Base-by-base conservation (phyloP, 2,888 invertebrate genomes). In the Baccha elongata region DNA sequence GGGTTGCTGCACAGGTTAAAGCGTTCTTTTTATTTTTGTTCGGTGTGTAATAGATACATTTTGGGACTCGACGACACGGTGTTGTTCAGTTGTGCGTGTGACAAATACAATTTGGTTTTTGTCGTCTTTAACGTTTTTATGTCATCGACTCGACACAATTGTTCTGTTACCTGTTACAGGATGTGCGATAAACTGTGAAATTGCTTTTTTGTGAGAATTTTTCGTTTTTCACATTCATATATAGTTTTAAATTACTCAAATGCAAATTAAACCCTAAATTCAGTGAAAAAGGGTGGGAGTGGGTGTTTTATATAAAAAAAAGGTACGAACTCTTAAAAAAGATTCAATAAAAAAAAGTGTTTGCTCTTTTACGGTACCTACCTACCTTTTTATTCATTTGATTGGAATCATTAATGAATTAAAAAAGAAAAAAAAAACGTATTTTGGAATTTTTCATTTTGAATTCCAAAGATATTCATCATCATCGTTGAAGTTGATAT, bases 161-260 rank as follows among this genome's bases (percentile, higher is more conserved):
- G 52, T 60, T 76, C 29, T 42, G 26, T 11, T 37, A 26, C 60
- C 50, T 48, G 10, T 26, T 52, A 44, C 21, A 26, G 67, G 64
- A 78, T 78, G 83, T 83, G 78, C 83, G 68, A 68, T 72, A 62
- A 83, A 78, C 83, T 83, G 83, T 83, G 73, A 83, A 83, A 78
- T 83, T 73, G 73, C 65, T 83, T 83, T 76, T 52, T 69, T 32
- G 48, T 58, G 68, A 60, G 55, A 21, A 15, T 32, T 29, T 15
- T 8, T 2, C 29, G 6, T 19, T 19, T 3, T 13, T 21, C n/a
- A n/a, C 19, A 40, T 55, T 71, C 1, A 62, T 55, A 48, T 35
- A 29, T 48, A 21, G 26, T 17, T 65, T 2, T 4, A 46, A 50
- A 53, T 40, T 46, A 23, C 19, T 40, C 17, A 19, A 58, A 46